Conservation (phyloP, 2,113 vertebrate species). For the Choloepus hoffmanni region DNA sequence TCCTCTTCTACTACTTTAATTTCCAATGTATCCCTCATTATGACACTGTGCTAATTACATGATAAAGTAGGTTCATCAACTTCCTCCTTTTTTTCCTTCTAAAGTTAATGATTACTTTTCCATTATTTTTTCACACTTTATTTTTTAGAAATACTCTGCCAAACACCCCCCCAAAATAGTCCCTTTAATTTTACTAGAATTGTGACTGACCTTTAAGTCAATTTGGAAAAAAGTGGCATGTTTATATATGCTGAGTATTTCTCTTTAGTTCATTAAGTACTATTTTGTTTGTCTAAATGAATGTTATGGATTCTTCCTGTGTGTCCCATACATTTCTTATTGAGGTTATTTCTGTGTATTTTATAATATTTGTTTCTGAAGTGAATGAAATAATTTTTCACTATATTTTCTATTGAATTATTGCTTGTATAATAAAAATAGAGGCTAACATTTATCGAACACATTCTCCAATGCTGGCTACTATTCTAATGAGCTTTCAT, state of each 20-base stretch:
- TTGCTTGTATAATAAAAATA: not conserved
- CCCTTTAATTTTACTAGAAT: conserved; percentile 2
- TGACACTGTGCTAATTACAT: not conserved
- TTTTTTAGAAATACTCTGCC: not conserved
- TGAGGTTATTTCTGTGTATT: not conserved
- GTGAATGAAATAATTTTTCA: not conserved
- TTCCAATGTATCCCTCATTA: not conserved
- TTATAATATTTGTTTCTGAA: conserved; percentile 3
- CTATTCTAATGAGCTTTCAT: not conserved
- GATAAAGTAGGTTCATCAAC: not conserved
- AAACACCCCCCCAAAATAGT: not conserved
- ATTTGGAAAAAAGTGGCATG: not conserved
- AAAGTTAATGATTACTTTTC: not conserved
- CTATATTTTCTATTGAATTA: not conserved
- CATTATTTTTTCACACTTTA: not conserved
- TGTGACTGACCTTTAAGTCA: not conserved
- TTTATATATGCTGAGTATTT: not conserved
- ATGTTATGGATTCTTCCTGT: not conserved
- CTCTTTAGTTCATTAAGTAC: not conserved
- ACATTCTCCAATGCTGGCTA: not conserved
- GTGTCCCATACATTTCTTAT: not conserved
- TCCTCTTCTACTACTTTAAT: not conserved
- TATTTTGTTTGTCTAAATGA: not conserved
- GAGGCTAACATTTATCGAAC: not conserved
- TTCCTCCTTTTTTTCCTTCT: not conserved